Percentiles rank a stretch among this genome's conserved stretches.
Evolutionary conservation across 1,140 invertebrate genomes (phyloP).

Genomic region (Euborellia annulipes): DNA sequence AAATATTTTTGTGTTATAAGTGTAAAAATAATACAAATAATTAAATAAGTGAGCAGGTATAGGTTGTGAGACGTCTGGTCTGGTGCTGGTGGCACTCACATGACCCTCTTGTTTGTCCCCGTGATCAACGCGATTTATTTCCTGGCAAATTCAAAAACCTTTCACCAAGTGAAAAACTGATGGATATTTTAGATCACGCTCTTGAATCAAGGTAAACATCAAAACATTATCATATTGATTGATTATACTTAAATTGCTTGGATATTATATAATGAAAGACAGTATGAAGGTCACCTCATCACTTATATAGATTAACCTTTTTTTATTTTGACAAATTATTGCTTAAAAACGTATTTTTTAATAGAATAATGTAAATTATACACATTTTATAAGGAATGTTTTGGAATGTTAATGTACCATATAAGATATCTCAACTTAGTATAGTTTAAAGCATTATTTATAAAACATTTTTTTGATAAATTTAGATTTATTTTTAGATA

Average conservation of each 20-base stretch:
- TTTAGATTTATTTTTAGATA: too few species aligned
- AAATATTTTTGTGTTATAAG: too few species aligned
- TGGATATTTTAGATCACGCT: slow-evolving; percentile 15
- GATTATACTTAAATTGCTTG: background rate
- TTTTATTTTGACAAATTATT: background rate
- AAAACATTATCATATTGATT: background rate
- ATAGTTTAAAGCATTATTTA: too few species aligned
- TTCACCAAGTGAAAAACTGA: slow-evolving; percentile 7
- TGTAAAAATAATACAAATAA: too few species aligned
- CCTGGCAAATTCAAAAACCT: slow-evolving; percentile 17
- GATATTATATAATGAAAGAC: background rate
- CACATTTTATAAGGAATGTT: too few species aligned
- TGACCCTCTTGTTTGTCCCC: slow-evolving; percentile 18
- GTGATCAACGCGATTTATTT: slow-evolving; percentile 12
- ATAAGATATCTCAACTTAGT: too few species aligned
- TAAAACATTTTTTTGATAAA: too few species aligned
- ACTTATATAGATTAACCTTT: background rate
- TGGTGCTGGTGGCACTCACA: slow-evolving; percentile 11
- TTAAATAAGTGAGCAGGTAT: too few species aligned
- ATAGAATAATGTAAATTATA: background rate
- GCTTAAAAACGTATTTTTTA: background rate
- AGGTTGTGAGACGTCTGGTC: too few species aligned
- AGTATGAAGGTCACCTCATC: background rate
- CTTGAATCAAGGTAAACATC: slow-evolving; percentile 12
- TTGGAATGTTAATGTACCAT: too few species aligned